These are phyloP conservation scores for Lepidochitona cinerea DNA, from an alignment of 2,888 invertebrate species.

Conservation along the genomic window DNA sequence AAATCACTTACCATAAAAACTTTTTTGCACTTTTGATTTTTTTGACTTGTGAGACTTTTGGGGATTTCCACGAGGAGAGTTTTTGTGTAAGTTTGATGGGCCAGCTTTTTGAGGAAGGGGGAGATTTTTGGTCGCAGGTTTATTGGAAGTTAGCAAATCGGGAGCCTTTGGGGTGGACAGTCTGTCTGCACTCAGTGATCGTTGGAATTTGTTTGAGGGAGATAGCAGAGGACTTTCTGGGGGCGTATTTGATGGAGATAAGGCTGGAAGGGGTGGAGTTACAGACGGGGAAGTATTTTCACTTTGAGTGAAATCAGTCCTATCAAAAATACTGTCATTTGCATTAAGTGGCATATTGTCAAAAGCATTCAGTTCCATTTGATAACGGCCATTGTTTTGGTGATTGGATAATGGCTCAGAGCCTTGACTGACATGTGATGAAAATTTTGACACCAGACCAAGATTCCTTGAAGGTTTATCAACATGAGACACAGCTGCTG, in stretches of 20 bases:
- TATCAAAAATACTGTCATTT: slow-evolving; percentile 52
- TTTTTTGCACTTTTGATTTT: too few relatives aligned
- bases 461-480: neutral
- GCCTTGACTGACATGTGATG: neutral
- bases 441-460: neutral
- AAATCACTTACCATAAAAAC: too few relatives aligned
- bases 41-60: too few relatives aligned
- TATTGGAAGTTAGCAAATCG: slow-evolving; percentile 27
- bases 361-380: slow-evolving; percentile 29
- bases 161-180: slow-evolving; percentile 37
- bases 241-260: slow-evolving; percentile 49
- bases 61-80: too few relatives aligned
- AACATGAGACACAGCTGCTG: neutral
- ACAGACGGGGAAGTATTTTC: slow-evolving; percentile 48
- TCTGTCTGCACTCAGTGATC: slow-evolving; percentile 38
- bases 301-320: slow-evolving; percentile 32
- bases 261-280: slow-evolving; percentile 56
- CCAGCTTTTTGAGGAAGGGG: too few relatives aligned
- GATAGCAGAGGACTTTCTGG: slow-evolving; percentile 36
- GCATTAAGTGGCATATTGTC: slow-evolving; percentile 24
- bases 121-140: too few relatives aligned
- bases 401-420: neutral
- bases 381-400: slow-evolving; percentile 7
- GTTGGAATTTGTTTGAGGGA: slow-evolving; percentile 25
- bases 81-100: too few relatives aligned